Evolutionary conservation across 2,113 vertebrate species (phyloP).

Genomic region (Phodopus roborovskii): DNA sequence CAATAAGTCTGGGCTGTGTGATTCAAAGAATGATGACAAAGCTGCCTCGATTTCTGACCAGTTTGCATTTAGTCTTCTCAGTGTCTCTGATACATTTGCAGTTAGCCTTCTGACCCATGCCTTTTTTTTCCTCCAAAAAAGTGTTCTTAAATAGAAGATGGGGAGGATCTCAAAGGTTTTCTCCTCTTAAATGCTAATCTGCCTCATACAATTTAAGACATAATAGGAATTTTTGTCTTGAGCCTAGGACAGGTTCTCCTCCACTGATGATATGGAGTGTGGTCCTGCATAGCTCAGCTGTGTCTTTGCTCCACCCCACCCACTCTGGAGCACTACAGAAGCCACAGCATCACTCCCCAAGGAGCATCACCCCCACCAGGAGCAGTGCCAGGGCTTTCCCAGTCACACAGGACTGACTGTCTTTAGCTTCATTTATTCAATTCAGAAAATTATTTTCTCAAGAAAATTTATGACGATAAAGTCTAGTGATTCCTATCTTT

Average conservation of each 20-base stretch:
- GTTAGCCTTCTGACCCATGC: not conserved
- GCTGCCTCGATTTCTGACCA: not conserved
- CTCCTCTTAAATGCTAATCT: not conserved
- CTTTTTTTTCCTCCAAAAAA: not conserved
- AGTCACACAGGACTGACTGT: not conserved
- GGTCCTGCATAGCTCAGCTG: not conserved
- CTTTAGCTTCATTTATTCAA: constrained; percentile 1
- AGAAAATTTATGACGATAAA: constrained; percentile 31
- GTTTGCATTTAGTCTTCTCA: not conserved
- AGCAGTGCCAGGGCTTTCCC: not conserved
- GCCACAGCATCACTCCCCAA: no score
- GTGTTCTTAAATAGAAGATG: not conserved
- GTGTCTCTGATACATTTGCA: not conserved
- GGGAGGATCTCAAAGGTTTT: not conserved
- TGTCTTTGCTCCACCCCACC: accelerated
- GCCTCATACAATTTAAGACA: not conserved
- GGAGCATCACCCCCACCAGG: not conserved
- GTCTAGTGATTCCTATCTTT: constrained; percentile 20
- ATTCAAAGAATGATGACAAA: not conserved
- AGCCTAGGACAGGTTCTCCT: no score
- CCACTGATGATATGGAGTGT: not conserved
- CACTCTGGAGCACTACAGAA: accelerated
- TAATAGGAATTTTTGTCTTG: not conserved
- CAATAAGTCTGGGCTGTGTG: not conserved
- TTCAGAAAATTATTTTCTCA: constrained; percentile 21